These are phyloP conservation scores for Notoglanidium macrostoma DNA, from an alignment of 2,797 vertebrate genomes.

Conservation along the genomic window DNA sequence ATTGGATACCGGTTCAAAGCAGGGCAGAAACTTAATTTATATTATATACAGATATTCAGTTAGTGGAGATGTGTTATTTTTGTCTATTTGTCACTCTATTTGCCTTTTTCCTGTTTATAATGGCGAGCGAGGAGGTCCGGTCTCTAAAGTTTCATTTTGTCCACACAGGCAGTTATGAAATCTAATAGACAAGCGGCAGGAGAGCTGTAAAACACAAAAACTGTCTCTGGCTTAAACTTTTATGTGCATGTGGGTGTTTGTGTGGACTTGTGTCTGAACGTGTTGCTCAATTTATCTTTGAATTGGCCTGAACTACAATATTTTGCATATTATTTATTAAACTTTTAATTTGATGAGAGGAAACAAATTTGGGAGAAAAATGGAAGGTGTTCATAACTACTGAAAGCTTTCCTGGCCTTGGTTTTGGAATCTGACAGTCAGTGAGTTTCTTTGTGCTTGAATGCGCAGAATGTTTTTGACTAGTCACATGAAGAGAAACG, in stretches of 20 bases:
- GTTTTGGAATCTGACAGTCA: neutral
- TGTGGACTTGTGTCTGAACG: neutral
- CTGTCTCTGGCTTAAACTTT: neutral
- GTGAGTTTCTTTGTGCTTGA: neutral
- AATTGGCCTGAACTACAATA: neutral
- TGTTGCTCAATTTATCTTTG: neutral
- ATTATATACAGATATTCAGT: constrained; percentile 1
- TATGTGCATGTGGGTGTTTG: neutral
- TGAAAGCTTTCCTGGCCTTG: neutral
- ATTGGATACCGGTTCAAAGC: neutral
- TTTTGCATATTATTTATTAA: neutral
- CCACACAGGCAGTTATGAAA: neutral
- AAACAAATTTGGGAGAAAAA: neutral
- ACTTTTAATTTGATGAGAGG: neutral
- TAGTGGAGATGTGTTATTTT: neutral
- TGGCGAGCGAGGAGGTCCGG: neutral
- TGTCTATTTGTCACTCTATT: neutral
- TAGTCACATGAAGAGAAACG: neutral
- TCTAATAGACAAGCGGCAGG: neutral
- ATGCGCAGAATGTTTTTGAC: neutral
- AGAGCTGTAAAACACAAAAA: neutral
- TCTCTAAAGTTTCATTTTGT: neutral
- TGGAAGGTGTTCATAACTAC: too few species aligned
- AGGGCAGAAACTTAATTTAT: neutral
- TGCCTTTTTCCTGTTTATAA: neutral